Evolutionary conservation across 2,113 vertebrate genomes (phyloP), one percentile per base, ranked within the genome.

Genomic region (Aramus guarauna): DNA sequence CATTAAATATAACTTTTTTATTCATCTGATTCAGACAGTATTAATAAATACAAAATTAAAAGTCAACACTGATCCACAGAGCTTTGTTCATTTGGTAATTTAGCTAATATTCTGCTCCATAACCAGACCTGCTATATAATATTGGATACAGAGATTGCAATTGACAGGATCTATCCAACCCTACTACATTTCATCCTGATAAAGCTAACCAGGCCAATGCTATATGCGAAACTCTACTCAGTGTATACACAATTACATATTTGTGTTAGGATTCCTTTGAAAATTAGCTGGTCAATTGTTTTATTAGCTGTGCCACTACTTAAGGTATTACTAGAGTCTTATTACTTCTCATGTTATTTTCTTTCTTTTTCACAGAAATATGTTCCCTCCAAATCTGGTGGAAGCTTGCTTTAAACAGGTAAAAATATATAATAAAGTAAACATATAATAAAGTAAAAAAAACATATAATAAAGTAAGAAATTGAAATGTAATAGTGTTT

Each of bases 381-480:
- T 99, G 99, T 99, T 99, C 96, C 99, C 99, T 95, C 99, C 99
- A 37, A 99, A 99, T 94, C 88, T 99, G 90, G 98, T 99, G 69
- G 99, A 99, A 97, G 99, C 99, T 63, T 99, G 99, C 98, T 99
- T 99, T 91, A 99, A 99, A 98, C 99, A 99, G 99, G 99, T 99
- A 98, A 96, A 79, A 22, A n/a, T n/a, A n/a, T n/a, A n/a, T n/a
- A n/a, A n/a, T n/a, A n/a, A n/a, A n/a, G n/a, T n/a, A n/a, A 73
- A 94, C 72, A 59, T 59, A 64, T 41, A 48, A 48, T 17, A 82
- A 82, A 59, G 21, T 59, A 34, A 60, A 22, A 60, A 30, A 60
- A 73, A 94, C 72, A 59, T 59, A 64, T 41, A 48, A 48, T 17
- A 82, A 82, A 59, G 21, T 59, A 34, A 60, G 29, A 60, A 30